Conservation (phyloP, 2,113 vertebrate species). For the Sardina pilchardus region DNA sequence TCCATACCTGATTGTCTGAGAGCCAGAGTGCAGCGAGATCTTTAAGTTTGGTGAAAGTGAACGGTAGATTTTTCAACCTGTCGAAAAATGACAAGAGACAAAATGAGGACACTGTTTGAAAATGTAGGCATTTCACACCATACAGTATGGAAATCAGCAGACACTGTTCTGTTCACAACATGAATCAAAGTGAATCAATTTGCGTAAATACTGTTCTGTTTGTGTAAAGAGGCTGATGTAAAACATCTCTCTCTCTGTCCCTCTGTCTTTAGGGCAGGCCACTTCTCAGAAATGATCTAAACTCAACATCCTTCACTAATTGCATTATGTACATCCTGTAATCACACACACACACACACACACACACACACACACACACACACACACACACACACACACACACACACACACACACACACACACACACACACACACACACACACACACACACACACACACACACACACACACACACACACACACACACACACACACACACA, state of each 20-base stretch:
- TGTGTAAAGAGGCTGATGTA: neutral
- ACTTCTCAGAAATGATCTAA: neutral
- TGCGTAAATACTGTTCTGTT: neutral
- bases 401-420: too few species aligned
- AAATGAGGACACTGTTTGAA: slow-evolving; percentile 46
- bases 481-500: too few species aligned
- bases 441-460: too few species aligned
- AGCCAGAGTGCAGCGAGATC: slow-evolving; percentile 98
- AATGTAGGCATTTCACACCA: neutral
- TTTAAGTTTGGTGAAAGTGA: slow-evolving; percentile 97
- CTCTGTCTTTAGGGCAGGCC: neutral
- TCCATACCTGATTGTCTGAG: slow-evolving; percentile 96
- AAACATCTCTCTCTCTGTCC: neutral
- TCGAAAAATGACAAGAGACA: slow-evolving; percentile 18
- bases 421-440: too few species aligned
- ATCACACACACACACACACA: neutral
- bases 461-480: too few species aligned
- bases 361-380: too few species aligned
- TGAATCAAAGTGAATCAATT: neutral
- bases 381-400: too few species aligned
- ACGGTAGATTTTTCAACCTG: slow-evolving; percentile 97
- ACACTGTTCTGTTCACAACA: too few species aligned
- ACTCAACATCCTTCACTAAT: neutral
- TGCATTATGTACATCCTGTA: neutral
- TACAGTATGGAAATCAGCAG: neutral